phyloP scores from a whole-genome alignment of 2,113 vertebrate species.

The Cricetomys ansorgei region DNA sequence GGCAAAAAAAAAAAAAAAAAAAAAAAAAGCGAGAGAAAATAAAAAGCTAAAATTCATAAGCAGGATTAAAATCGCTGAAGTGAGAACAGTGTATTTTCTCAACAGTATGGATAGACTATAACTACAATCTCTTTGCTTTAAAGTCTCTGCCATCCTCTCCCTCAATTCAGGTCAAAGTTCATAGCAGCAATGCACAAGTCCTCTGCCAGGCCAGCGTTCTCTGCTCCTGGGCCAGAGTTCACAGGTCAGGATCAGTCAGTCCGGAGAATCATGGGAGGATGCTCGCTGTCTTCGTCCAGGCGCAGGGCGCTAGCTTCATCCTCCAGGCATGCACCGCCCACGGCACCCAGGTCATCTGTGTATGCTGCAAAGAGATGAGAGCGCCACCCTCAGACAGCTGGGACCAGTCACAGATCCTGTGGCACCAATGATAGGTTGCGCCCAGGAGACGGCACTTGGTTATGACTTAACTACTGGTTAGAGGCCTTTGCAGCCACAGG shows the following conservation, averaged over 20 bases:
- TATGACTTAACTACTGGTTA: background rate
- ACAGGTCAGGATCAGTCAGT: conserved; percentile 91
- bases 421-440: too few species aligned
- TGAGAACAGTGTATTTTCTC: conserved; percentile 85
- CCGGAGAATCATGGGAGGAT: conserved; percentile 97
- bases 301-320: conserved; percentile 93
- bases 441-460: background rate
- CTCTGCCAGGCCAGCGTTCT: conserved; percentile 83
- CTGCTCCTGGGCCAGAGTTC: background rate
- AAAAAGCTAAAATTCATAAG: conserved; percentile 86
- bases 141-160: conserved; percentile 88
- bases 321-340: conserved; percentile 93
- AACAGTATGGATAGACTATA: conserved; percentile 87
- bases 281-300: conserved; percentile 97
- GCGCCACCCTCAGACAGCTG: background rate
- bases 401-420: background rate
- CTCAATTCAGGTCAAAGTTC: conserved; percentile 88
- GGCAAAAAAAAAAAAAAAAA: conserved; percentile 78
- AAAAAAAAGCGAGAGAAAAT: conserved; percentile 24
- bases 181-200: conserved; percentile 92
- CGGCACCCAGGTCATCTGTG: conserved; percentile 95
- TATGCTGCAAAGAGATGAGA: conserved; percentile 89
- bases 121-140: conserved; percentile 81
- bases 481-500: background rate
- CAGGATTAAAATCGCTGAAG: conserved; percentile 87